Base-by-base conservation (phyloP, 2,888 invertebrate species). In the Xestia rhomboidea region DNA sequence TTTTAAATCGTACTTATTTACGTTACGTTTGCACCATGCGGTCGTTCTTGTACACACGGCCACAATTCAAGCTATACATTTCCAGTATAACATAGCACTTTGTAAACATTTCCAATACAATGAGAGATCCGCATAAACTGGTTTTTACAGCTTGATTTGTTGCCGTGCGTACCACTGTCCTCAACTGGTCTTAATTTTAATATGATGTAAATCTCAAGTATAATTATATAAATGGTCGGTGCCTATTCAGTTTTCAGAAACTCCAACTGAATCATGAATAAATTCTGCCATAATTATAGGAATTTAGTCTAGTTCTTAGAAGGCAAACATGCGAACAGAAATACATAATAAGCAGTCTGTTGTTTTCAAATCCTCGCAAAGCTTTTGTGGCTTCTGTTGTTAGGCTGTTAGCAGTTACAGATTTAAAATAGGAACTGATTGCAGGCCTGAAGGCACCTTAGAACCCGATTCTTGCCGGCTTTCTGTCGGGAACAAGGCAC, bases 301-400 rank as follows among this genome's bases (percentile, higher is more conserved):
- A 54, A 72, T 72, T 54, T 18, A 54, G 41, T 18, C 41, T 30
- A 7, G 18, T 73, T 73, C 73, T 54, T 11, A n/a, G 72, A 73
- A 73, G 38, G 13, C 41, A 73, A 71, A 54, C 41, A 73, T 30
- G 41, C n/a, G 18, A 30, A 54, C 41, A 41, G 72, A 54, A 41
- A 73, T n/a, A n/a, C n/a, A n/a, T 72, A 54, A 41, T 54, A 54
- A 73, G n/a, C 24, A 70, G 41, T 68, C 24, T 24, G 30, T 44
- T 30, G 64, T 44, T 60, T 60, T 18, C 10, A 18, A 60, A 63
- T 3, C 10, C 10, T 62, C 21, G 24, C 24, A 11, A 70, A 30
- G 8, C 18, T 71, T 30, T 7, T 51, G 18, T 51, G 51, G 30
- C 5, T 71, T 71, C 51, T 44, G 8, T 24, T 30, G 15, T 15